Evolutionary conservation across 2,113 vertebrate genomes (phyloP).

Genomic region (Seriola quinqueradiata): DNA sequence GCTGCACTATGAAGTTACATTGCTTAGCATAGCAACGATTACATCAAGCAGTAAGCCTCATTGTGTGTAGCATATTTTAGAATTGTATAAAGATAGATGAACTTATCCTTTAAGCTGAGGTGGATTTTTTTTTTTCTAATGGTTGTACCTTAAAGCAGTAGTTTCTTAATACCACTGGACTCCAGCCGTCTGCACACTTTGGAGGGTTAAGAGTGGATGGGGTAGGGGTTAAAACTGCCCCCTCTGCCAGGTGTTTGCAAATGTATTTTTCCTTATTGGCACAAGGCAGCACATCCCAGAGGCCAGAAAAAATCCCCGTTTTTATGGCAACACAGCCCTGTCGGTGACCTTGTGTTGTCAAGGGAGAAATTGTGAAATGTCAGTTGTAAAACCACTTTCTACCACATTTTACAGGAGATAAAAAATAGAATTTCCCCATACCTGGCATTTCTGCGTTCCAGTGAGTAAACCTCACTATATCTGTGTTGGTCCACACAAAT

Average conservation of each 20-base stretch:
- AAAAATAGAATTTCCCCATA: background rate
- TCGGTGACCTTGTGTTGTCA: slow-evolving; percentile 48
- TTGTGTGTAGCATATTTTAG: no score
- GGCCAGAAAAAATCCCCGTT: slow-evolving; percentile 90
- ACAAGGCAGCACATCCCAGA: slow-evolving; percentile 94
- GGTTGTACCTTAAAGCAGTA: slow-evolving; percentile 88
- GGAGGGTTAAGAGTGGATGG: slow-evolving; percentile 60
- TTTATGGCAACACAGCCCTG: slow-evolving; percentile 92
- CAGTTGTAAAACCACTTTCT: background rate
- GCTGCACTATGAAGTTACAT: no score
- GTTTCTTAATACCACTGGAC: slow-evolving; percentile 54
- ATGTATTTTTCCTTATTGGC: slow-evolving; percentile 91
- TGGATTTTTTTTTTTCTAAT: background rate
- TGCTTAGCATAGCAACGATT: no score
- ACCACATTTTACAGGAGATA: background rate
- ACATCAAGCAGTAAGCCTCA: no score
- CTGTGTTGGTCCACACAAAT: slow-evolving; percentile 87
- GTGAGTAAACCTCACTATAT: slow-evolving; percentile 81
- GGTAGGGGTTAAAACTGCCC: slow-evolving; percentile 81
- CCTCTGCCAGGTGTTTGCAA: slow-evolving; percentile 91
- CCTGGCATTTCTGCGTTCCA: slow-evolving; percentile 85
- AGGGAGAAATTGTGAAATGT: background rate
- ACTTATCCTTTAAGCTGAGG: background rate
- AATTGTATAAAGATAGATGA: background rate
- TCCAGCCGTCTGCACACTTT: slow-evolving; percentile 82